A percentile compares a stretch with the other conserved stretches of the same genome.
phyloP scores from a whole-genome alignment of 2,797 vertebrate species.

The Morus bassanus region DNA sequence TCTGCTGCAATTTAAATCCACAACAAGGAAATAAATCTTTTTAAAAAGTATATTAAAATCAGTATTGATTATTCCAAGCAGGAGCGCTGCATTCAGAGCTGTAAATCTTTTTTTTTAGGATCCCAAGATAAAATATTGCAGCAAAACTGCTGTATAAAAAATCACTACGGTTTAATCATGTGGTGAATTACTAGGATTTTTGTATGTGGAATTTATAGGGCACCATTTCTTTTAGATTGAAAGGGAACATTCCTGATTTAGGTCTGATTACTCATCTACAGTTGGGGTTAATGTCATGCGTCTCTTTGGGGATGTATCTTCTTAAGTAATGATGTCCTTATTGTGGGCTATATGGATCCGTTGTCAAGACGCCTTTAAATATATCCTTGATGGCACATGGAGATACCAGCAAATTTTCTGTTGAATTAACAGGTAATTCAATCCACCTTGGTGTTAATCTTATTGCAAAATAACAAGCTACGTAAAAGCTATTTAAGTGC shows the following conservation, averaged over 20 bases:
- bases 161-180: constrained; percentile 52
- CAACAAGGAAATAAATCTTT: constrained; percentile 67
- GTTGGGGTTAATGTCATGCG: constrained; percentile 61
- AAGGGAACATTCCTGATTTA: constrained; percentile 49
- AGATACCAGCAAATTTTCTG: constrained; percentile 42
- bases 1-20: constrained; percentile 53
- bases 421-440: constrained; percentile 64
- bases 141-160: constrained; percentile 31
- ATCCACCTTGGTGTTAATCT: constrained; percentile 52
- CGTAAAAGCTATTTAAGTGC: constrained; percentile 50
- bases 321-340: constrained; percentile 49
- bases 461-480: constrained; percentile 54
- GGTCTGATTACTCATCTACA: constrained; percentile 62
- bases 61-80: constrained; percentile 67
- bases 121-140: constrained; percentile 47
- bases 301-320: constrained; percentile 52
- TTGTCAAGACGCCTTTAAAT: constrained; percentile 42
- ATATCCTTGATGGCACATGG: constrained; percentile 15
- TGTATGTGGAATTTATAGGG: constrained; percentile 59
- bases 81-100: neutral
- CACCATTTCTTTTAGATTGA: constrained; percentile 50
- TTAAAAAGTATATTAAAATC: constrained; percentile 59
- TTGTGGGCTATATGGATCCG: constrained; percentile 19
- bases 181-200: constrained; percentile 62
- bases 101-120: constrained; percentile 53